Base-by-base conservation (phyloP, 2,888 invertebrate genomes). In the Gastracanthus pulcherrimus region DNA sequence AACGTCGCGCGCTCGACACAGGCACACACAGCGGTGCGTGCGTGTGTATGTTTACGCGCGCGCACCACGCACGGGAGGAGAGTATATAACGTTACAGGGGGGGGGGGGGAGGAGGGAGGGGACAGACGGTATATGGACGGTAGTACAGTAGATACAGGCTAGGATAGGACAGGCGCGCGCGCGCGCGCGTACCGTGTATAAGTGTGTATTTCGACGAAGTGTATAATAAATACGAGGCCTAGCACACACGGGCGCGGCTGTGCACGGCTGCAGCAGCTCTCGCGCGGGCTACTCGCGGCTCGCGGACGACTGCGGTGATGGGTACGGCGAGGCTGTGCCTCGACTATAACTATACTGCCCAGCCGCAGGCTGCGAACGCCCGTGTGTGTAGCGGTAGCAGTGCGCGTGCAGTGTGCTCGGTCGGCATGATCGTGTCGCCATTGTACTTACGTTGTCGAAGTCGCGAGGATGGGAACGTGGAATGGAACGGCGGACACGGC, bases 231-330 rank as follows among this genome's bases (percentile, higher is more conserved):
- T n/a, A n/a, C n/a, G n/a, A n/a, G n/a, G n/a, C n/a, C n/a, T n/a
- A 60, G 31, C 19, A 16, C 4, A 87, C 84, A 87, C 89, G 89
- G 89, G 88, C 85, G 90, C 90, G 89, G 89, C 89, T n/a, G 87
- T 89, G 88, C 45, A 45, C n/a, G 16, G 45, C 45, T n/a, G 45
- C 45, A n/a, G n/a, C n/a, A 45, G 41, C 16, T 41, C 6, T 11
- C 41, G 41, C 11, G 41, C 9, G 88, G 87, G 66, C 89, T 87
- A 87, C 86, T 87, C 87, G 55, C 87, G 87, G 88, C 89, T n/a
- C n/a, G n/a, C n/a, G n/a, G n/a, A n/a, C n/a, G n/a, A n/a, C n/a
- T n/a, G n/a, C n/a, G n/a, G n/a, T n/a, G n/a, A n/a, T n/a, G n/a
- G n/a, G n/a, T n/a, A n/a, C n/a, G n/a, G n/a, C n/a, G n/a, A n/a